Percentiles rank a stretch among this genome's conserved stretches.
Evolutionary conservation across 2,113 vertebrate genomes (phyloP).

Genomic region (Promerops cafer): DNA sequence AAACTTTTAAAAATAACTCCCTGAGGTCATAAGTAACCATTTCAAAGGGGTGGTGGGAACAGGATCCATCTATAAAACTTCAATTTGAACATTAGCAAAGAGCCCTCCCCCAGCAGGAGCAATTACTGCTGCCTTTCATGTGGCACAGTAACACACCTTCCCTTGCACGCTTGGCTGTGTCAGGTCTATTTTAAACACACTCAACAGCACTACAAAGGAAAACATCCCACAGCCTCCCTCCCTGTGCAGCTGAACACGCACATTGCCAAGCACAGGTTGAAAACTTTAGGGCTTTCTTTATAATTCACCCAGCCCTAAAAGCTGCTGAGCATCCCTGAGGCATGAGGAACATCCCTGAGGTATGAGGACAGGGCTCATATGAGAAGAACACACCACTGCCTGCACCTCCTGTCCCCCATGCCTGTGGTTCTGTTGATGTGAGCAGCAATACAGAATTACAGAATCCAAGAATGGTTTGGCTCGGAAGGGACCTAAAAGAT

Average conservation of each 20-base stretch:
- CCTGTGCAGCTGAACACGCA: not conserved
- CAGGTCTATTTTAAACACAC: not conserved
- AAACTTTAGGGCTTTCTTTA: not conserved
- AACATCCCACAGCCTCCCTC: not conserved
- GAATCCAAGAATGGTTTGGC: not conserved
- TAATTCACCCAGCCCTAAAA: not conserved
- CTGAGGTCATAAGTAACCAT: not conserved
- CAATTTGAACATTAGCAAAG: not conserved
- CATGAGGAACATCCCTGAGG: not conserved
- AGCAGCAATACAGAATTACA: rapidly evolving
- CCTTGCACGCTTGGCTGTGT: not conserved
- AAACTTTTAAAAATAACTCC: conserved; percentile 23
- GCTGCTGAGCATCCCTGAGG: not conserved
- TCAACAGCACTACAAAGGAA: not conserved
- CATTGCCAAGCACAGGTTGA: not conserved
- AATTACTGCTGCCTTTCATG: conserved; percentile 35
- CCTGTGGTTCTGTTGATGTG: rapidly evolving
- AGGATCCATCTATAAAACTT: conserved; percentile 7
- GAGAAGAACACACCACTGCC: too few species aligned
- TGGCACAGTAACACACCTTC: conserved; percentile 11
- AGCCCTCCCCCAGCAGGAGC: not conserved
- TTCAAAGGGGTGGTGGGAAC: conserved; percentile 34
- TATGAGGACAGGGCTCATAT: rapidly evolving
- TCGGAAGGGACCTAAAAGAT: not conserved
- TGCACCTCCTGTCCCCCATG: rapidly evolving